phyloP scores from a whole-genome alignment of 1,140 invertebrate genomes.

The Bombus balteatus region DNA sequence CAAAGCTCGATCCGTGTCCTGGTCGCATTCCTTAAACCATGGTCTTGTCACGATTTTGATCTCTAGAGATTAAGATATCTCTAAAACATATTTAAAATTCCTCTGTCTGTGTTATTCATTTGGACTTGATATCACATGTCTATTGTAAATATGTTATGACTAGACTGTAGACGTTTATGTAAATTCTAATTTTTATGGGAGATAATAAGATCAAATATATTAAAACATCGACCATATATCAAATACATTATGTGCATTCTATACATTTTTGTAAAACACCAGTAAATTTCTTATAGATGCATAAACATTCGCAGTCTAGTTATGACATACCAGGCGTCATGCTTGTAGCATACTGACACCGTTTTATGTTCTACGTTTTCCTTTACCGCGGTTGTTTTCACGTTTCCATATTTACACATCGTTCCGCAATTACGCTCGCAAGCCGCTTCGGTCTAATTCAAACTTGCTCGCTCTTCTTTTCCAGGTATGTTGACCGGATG shows the following conservation, averaged over 20 bases:
- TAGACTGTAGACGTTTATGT: not conserved
- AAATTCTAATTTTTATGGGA: not conserved
- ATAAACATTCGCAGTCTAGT: too few species aligned
- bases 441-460: slow-evolving; percentile 65
- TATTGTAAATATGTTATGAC: too few species aligned
- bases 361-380: slow-evolving; percentile 33
- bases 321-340: too few species aligned
- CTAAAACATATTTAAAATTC: not conserved
- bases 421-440: slow-evolving; percentile 45
- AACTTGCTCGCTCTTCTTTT: slow-evolving; percentile 58
- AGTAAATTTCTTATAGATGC: too few species aligned
- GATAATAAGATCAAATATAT: not conserved
- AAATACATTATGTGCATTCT: too few species aligned
- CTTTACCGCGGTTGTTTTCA: not conserved
- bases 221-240: too few species aligned
- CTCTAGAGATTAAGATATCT: too few species aligned
- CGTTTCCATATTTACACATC: not conserved
- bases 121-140: not conserved
- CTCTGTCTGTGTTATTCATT: not conserved
- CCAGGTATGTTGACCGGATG: slow-evolving; percentile 67
- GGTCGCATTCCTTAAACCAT: not conserved
- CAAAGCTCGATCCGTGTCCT: too few species aligned
- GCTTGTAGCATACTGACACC: slow-evolving; percentile 55
- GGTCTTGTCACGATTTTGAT: not conserved
- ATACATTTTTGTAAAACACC: too few species aligned